Conservation (phyloP, 2,888 invertebrate species). For the Ecliptopera silaceata region DNA sequence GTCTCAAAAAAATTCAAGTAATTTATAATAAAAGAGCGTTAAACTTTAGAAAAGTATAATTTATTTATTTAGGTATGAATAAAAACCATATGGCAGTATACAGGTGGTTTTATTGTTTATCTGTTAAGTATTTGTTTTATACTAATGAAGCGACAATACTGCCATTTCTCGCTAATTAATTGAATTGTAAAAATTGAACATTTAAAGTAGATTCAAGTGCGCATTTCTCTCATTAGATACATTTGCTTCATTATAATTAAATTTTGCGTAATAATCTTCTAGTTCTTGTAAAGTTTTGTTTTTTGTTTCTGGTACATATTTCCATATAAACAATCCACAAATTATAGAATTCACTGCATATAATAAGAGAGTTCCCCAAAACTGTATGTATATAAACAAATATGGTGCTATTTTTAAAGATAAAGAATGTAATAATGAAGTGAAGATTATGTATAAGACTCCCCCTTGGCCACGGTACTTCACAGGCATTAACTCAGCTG, state of each 20-base stretch:
- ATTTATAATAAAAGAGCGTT: too few relatives aligned
- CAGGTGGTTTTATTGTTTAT: neutral
- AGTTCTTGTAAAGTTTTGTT: conserved; percentile 33
- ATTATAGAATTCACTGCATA: conserved; percentile 22
- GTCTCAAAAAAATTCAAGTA: too few relatives aligned
- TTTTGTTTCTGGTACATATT: conserved; percentile 35
- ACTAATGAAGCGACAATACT: too few relatives aligned
- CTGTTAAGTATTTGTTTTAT: neutral
- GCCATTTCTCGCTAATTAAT: neutral
- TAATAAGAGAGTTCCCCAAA: conserved; percentile 31
- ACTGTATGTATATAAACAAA: conserved; percentile 23
- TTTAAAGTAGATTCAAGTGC: neutral
- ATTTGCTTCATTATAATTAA: conserved; percentile 5
- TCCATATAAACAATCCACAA: conserved; percentile 30
- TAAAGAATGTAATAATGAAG: conserved; percentile 23
- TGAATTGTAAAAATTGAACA: neutral
- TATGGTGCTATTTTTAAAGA: conserved; percentile 30
- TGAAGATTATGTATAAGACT: conserved; percentile 27
- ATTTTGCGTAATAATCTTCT: conserved; percentile 26
- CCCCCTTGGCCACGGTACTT: conserved; percentile 32
- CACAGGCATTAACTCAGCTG: conserved; percentile 33
- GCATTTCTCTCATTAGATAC: neutral
- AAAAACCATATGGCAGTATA: too few relatives aligned
- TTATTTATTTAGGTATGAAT: too few relatives aligned
- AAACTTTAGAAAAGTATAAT: too few relatives aligned